A percentile compares a stretch with the other conserved stretches of the same genome.
Evolutionary conservation across 1,140 invertebrate genomes (phyloP).

Genomic region (Propsilocerus akamusi): DNA sequence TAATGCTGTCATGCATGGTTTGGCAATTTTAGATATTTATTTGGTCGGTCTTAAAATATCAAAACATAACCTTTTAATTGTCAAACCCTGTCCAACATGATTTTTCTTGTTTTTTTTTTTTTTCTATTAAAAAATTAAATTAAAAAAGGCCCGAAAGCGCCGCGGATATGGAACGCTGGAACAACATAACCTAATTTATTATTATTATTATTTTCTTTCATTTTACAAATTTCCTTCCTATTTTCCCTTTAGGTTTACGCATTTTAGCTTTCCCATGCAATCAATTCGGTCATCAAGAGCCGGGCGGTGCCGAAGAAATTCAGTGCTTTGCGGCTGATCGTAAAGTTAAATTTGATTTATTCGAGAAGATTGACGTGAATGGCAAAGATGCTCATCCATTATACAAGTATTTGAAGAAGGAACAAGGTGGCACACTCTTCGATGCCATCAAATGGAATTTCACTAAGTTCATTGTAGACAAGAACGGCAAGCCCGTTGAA

Average conservation of each 20-base stretch:
- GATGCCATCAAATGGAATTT: slow-evolving; percentile 94
- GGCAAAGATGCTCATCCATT: slow-evolving; percentile 67
- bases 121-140: too few species aligned
- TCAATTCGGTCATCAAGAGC: slow-evolving; percentile 75
- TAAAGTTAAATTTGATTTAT: slow-evolving; percentile 50
- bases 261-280: slow-evolving; percentile 87
- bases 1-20: too few species aligned
- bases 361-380: slow-evolving; percentile 70
- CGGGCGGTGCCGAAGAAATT: slow-evolving; percentile 47
- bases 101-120: too few species aligned
- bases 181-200: not conserved
- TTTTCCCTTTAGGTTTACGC: slow-evolving; percentile 27
- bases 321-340: slow-evolving; percentile 46
- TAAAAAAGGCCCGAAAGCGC: too few species aligned
- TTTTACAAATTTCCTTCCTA: not conserved
- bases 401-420: slow-evolving; percentile 74
- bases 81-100: too few species aligned
- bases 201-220: not conserved
- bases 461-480: slow-evolving; percentile 84
- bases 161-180: too few species aligned
- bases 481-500: slow-evolving; percentile 65
- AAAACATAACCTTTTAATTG: too few species aligned
- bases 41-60: too few species aligned
- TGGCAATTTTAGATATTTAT: too few species aligned
- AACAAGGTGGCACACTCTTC: slow-evolving; percentile 52